Base-by-base conservation (phyloP, 2,113 vertebrate species). In the Conger conger region DNA sequence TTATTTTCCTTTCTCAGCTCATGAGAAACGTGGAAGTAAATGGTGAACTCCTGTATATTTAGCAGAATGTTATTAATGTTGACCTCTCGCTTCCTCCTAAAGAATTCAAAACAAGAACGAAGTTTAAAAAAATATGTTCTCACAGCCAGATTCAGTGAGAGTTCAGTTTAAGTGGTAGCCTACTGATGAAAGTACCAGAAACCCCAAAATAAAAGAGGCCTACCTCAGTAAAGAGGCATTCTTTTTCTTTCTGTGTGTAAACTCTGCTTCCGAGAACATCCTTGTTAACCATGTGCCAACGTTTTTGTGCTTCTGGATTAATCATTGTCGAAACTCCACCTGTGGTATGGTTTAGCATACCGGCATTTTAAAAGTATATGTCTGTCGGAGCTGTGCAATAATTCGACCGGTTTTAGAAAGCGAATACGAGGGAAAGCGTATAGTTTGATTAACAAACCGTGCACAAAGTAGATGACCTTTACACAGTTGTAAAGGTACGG, bases 1-100 rank as follows among this genome's bases (percentile, higher is more conserved):
- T 92, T 92, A 54, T 57, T 84, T 80, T 45, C 50, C n/a, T 86
- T 76, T 54, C n/a, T 40, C 11, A 13, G 9, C 23, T 73, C 37
- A 36, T 45, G 40, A 54, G 20, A 45, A 78, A n/a, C 33, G 40
- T 33, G 17, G 7, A 42, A 30, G 18, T 35, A 13, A n/a, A 33
- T 13, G n/a, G 9, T 30, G 27, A n/a, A 4, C n/a, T 73, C 27
- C 68, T 73, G 68, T 73, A 30, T 73, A 27, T 73, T 73, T 33
- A 73, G 6, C n/a, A 13, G 2, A 73, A 33, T 73, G 8, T 33
- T 33, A 33, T 73, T 73, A 73, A 33, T 13, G 9, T 17, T 33
- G 9, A 33, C 68, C 13, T 50, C 45, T 73, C 33, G 9, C 33
- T 63, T 20, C 8, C 8, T 27, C 27, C n/a, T 30, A n/a, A 5